phyloP scores from a whole-genome alignment of 2,113 vertebrate genomes.

The Corydoras sp. region DNA sequence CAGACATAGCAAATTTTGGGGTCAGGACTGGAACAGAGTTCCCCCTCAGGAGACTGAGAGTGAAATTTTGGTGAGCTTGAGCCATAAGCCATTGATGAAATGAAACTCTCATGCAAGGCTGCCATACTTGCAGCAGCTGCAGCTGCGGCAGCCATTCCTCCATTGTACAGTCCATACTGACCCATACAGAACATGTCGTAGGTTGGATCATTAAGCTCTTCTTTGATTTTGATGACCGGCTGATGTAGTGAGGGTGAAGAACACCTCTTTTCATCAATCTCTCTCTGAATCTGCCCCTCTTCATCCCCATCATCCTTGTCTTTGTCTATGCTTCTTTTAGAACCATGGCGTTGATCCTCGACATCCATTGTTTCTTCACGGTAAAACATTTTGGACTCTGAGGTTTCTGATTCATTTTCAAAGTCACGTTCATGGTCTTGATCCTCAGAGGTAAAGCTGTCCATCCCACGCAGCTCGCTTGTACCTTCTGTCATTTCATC shows the following conservation, averaged over 20 bases:
- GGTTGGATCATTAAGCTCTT: slow-evolving; percentile 92
- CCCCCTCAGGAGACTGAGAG: slow-evolving; percentile 86
- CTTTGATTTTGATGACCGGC: slow-evolving; percentile 88
- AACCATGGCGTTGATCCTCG: slow-evolving; percentile 64
- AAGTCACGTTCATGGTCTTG: slow-evolving; percentile 96
- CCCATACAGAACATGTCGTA: slow-evolving; percentile 99
- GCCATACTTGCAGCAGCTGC: slow-evolving; percentile 85
- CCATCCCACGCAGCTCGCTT: slow-evolving; percentile 83
- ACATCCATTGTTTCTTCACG: slow-evolving; percentile 84
- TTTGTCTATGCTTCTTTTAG: slow-evolving; percentile 50
- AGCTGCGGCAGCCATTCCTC: slow-evolving; percentile 79
- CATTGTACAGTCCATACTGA: slow-evolving; percentile 96
- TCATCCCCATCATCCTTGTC: slow-evolving; percentile 49
- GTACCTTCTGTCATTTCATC: slow-evolving; percentile 84
- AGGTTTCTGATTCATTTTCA: slow-evolving; percentile 94
- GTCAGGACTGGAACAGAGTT: slow-evolving; percentile 93
- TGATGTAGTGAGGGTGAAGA: slow-evolving; percentile 77
- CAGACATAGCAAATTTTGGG: slow-evolving; percentile 99
- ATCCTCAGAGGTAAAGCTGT: slow-evolving; percentile 95
- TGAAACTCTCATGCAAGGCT: slow-evolving; percentile 90
- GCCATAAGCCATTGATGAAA: slow-evolving; percentile 89
- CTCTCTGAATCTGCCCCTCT: slow-evolving; percentile 64
- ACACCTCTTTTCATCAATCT: slow-evolving; percentile 78
- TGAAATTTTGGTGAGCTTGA: slow-evolving; percentile 91
- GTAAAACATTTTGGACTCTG: slow-evolving; percentile 87